Percentiles rank a stretch among this genome's conserved stretches.
Evolutionary conservation across 2,113 vertebrate species (phyloP).

Genomic region (Pterocles gutturalis): DNA sequence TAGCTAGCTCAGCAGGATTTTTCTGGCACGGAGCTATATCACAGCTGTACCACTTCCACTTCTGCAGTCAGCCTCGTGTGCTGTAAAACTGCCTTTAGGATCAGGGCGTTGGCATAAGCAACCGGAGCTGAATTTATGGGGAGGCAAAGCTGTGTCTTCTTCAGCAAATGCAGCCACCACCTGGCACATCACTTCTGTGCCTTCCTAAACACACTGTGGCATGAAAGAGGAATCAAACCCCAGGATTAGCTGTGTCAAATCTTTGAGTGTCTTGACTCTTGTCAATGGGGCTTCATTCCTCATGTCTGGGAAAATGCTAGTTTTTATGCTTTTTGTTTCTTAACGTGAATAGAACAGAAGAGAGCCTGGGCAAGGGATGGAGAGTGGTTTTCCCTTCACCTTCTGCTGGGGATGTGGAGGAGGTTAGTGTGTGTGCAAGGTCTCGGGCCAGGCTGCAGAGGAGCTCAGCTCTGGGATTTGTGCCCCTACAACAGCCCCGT

Average conservation of each 20-base stretch:
- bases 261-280: neutral
- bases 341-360: neutral
- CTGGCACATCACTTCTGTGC: neutral
- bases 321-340: neutral
- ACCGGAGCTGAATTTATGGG: neutral
- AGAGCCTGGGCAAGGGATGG: neutral
- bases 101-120: neutral
- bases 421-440: neutral
- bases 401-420: neutral
- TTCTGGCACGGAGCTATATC: neutral
- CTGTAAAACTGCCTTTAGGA: neutral
- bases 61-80: neutral
- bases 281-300: neutral
- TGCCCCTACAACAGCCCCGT: neutral
- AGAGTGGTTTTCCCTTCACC: neutral
- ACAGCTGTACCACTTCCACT: neutral
- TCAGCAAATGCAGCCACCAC: neutral
- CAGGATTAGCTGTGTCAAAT: neutral
- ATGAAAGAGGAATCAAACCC: neutral
- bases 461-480: neutral
- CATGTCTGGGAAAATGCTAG: neutral
- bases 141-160: neutral
- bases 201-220: neutral
- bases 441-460: neutral
- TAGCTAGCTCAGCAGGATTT: neutral